Conservation (phyloP, 1,140 invertebrate species). For the Magallana ariakensis region DNA sequence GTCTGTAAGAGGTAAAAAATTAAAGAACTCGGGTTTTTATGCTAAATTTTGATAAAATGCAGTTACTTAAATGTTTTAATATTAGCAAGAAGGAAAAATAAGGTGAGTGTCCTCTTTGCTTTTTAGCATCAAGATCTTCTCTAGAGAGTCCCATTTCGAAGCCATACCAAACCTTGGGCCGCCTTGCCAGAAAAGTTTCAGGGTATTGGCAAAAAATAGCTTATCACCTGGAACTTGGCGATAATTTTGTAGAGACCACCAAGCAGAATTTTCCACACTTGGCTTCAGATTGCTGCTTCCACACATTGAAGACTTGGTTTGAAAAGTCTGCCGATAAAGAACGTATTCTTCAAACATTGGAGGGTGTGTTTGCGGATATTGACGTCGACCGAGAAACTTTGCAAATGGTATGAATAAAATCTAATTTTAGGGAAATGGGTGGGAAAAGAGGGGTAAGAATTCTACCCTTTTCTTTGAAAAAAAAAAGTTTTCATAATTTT, state of each 20-base stretch:
- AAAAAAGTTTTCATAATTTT: no score
- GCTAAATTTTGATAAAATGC: no score
- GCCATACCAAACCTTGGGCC: neutral
- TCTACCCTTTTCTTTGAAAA: no score
- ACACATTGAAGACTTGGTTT: neutral
- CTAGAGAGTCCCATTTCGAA: neutral
- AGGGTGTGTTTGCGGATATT: neutral
- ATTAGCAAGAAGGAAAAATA: neutral
- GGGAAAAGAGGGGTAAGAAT: no score
- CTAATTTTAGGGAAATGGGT: no score
- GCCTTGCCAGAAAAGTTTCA: neutral
- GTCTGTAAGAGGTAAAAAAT: neutral
- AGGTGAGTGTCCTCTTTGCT: neutral
- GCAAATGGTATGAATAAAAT: neutral
- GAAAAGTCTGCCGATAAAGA: neutral
- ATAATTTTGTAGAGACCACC: conserved; percentile 14
- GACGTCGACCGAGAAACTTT: conserved; percentile 1
- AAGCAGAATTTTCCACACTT: neutral
- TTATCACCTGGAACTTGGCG: neutral
- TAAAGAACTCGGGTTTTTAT: neutral
- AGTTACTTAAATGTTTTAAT: neutral
- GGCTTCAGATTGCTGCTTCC: neutral
- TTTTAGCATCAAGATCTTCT: neutral
- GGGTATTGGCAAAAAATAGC: conserved; percentile 3
- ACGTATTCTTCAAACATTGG: neutral